These are phyloP conservation scores for Enteromius thamalakanensis DNA, from an alignment of 2,797 vertebrate species.

Conservation along the genomic window DNA sequence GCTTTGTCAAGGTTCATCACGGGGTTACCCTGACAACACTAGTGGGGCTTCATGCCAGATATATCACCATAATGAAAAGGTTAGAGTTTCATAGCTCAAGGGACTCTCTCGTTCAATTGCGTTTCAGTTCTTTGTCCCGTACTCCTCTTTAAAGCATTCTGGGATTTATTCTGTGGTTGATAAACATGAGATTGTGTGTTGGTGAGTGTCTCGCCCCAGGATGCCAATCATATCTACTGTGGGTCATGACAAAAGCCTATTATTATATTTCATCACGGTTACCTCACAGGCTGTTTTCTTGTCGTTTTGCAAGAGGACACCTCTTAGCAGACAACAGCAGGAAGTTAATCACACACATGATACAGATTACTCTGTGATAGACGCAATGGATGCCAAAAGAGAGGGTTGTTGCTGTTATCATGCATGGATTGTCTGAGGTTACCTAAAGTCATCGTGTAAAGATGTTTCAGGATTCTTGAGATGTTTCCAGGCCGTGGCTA, in stretches of 20 bases:
- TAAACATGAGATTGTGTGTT: slow-evolving; percentile 22
- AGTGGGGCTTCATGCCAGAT: slow-evolving; percentile 35
- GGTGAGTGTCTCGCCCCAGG: slow-evolving; percentile 9
- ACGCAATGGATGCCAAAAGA: neutral
- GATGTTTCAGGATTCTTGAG: slow-evolving; percentile 22
- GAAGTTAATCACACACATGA: slow-evolving; percentile 22
- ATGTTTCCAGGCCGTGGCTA: neutral
- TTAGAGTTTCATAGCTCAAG: slow-evolving; percentile 40
- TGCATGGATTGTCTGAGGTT: neutral
- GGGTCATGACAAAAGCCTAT: slow-evolving; percentile 22
- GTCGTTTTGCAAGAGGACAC: neutral
- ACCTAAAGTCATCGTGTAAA: neutral
- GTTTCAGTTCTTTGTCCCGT: slow-evolving; percentile 24
- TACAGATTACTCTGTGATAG: neutral
- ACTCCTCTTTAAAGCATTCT: slow-evolving; percentile 7
- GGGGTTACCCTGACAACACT: slow-evolving; percentile 38
- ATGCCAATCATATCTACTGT: slow-evolving; percentile 28
- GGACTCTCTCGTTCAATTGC: neutral
- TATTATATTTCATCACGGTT: slow-evolving; percentile 32
- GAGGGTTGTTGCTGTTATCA: neutral
- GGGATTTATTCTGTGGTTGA: slow-evolving; percentile 6
- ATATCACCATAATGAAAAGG: slow-evolving; percentile 49
- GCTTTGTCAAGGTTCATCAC: slow-evolving; percentile 41
- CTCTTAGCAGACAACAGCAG: slow-evolving; percentile 22
- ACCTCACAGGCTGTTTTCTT: slow-evolving; percentile 12